A percentile compares a stretch with the other conserved stretches of the same genome.
Conservation (phyloP, 2,888 invertebrate genomes). For the Synanthedon vespiformis region DNA sequence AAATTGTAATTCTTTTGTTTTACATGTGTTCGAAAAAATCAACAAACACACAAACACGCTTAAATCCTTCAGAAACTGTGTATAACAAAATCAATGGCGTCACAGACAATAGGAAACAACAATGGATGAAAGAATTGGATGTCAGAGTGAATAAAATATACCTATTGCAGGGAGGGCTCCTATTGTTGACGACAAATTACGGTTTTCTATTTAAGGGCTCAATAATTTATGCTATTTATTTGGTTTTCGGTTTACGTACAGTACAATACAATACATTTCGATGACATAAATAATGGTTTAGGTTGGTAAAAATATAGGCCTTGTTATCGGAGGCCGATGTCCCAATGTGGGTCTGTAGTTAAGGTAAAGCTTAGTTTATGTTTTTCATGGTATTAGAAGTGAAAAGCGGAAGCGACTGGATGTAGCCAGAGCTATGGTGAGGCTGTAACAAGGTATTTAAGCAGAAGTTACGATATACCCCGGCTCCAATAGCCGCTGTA, state of each 20-base stretch:
- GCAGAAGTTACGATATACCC: slow-evolving; percentile 52
- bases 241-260: slow-evolving; percentile 11
- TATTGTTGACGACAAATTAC: slow-evolving; percentile 51
- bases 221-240: slow-evolving; percentile 42
- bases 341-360: slow-evolving; percentile 6
- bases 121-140: slow-evolving; percentile 43
- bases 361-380: slow-evolving; percentile 17
- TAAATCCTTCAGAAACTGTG: slow-evolving; percentile 3
- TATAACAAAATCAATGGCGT: slow-evolving; percentile 10
- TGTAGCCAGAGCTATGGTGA: slow-evolving; percentile 21
- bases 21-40: neutral
- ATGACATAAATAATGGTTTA: neutral
- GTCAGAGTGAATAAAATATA: slow-evolving; percentile 51
- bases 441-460: slow-evolving; percentile 55
- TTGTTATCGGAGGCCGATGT: neutral
- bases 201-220: slow-evolving; percentile 39
- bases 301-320: neutral
- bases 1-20: too few relatives aligned
- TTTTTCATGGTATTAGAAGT: slow-evolving; percentile 20
- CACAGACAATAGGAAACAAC: slow-evolving; percentile 32
- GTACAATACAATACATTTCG: neutral
- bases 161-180: slow-evolving; percentile 23
- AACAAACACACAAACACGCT: slow-evolving; percentile 1
- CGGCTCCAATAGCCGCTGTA: slow-evolving; percentile 49
- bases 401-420: slow-evolving; percentile 14